A percentile compares a stretch with the other conserved stretches of the same genome.
Conservation (phyloP, 1,140 invertebrate genomes). For the Lepidotrigona ventralis region DNA sequence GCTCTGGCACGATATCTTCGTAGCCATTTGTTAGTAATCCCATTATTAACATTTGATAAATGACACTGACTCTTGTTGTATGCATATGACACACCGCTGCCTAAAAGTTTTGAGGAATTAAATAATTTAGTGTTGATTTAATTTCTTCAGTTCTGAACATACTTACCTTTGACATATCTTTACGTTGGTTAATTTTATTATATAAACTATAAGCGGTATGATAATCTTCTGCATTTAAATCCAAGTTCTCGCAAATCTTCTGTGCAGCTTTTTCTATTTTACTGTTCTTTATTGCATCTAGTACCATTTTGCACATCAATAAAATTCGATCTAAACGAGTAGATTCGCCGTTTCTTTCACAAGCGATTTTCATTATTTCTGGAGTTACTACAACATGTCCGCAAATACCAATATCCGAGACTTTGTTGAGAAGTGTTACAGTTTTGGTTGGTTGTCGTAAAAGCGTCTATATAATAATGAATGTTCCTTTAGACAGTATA, state of each 20-base stretch:
- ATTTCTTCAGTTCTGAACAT: background rate
- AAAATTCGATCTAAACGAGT: background rate
- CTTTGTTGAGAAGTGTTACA: slow-evolving; percentile 76
- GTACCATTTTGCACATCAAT: slow-evolving; percentile 26
- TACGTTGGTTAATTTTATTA: slow-evolving; percentile 61
- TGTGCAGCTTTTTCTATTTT: slow-evolving; percentile 63
- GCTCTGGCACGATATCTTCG: slow-evolving; percentile 81
- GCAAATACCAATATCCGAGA: slow-evolving; percentile 83
- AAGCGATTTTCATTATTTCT: slow-evolving; percentile 76
- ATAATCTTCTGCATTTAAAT: slow-evolving; percentile 63
- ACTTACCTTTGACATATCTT: slow-evolving; percentile 27
- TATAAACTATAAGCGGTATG: slow-evolving; percentile 69
- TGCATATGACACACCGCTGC: slow-evolving; percentile 71
- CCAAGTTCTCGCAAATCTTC: slow-evolving; percentile 64
- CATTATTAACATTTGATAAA: slow-evolving; percentile 82
- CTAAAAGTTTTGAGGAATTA: slow-evolving; percentile 32
- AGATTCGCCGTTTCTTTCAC: slow-evolving; percentile 73
- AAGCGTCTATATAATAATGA: slow-evolving; percentile 70
- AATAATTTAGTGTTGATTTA: background rate
- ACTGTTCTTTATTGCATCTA: slow-evolving; percentile 52
- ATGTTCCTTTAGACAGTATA: slow-evolving; percentile 10
- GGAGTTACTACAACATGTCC: slow-evolving; percentile 82
- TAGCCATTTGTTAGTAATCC: slow-evolving; percentile 79
- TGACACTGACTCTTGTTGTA: slow-evolving; percentile 76
- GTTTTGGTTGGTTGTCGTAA: slow-evolving; percentile 73